A percentile compares a stretch with the other conserved stretches of the same genome.
phyloP scores from a whole-genome alignment of 2,797 vertebrate species.

The Eremophila alpestris region DNA sequence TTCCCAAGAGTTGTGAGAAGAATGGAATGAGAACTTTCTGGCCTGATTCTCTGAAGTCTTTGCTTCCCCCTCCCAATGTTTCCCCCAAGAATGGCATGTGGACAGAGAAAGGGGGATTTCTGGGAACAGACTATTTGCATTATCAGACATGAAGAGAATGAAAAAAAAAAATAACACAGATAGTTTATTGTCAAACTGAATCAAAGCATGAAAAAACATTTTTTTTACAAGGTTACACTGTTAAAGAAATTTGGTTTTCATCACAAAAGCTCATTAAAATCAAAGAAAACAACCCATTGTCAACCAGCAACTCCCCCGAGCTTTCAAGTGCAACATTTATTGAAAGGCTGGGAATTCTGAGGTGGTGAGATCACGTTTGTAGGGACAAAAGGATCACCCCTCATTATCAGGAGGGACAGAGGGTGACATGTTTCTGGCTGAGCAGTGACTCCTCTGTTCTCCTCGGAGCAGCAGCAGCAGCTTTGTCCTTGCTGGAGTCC shows the following conservation, averaged over 20 bases:
- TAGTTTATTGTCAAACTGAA: constrained; percentile 39
- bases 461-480: background rate
- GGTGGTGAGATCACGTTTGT: fast-evolving
- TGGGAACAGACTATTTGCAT: background rate
- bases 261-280: constrained; percentile 24
- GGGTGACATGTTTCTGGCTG: background rate
- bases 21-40: background rate
- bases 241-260: background rate
- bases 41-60: background rate
- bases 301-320: background rate
- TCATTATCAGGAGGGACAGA: background rate
- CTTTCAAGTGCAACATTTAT: background rate
- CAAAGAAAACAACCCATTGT: background rate
- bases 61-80: background rate
- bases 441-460: background rate
- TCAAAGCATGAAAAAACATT: background rate
- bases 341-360: background rate
- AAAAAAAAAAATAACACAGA: constrained; percentile 25
- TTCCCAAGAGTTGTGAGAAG: background rate
- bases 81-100: background rate
- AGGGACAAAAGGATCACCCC: background rate
- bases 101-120: background rate
- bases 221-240: background rate
- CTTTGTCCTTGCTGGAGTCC: background rate
- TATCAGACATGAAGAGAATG: constrained; percentile 28